Evolutionary conservation across 1,140 invertebrate species (phyloP), one percentile per base, ranked within the genome.

Genomic region (Zaprionus taronus): DNA sequence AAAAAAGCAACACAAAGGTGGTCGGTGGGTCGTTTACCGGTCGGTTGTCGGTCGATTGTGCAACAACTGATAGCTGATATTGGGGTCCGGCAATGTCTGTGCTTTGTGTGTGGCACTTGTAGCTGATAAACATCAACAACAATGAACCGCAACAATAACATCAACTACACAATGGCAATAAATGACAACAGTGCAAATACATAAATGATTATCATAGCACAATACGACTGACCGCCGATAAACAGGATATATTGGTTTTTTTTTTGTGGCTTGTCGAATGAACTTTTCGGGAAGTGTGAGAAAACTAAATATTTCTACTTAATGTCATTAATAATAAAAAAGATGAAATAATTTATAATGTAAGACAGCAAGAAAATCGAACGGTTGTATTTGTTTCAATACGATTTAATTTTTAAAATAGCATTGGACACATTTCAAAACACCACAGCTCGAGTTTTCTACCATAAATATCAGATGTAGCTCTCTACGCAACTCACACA

Each of bases 61-160:
- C 74, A 68, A 41, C 74, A 68, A 72, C 63, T 68, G 73, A 79
- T 79, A 74, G 36, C 47, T 68, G 65, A 49, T 70, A 63, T 66
- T 26, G 22, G 49, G 17, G 69, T 14, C 61, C 47, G 31, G 62
- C 41, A 61, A 47, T 61, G 67, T 55, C 14, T 72, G 51, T 12
- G 47, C 11, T 22, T 51, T 60, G 57, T 57, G 22, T 72, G 63
- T 66, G 56, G 51, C 62, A 67, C 68, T 67, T 72, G 63, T 53
- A 60, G 24, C 64, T 77, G 77, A 77, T 80, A 80, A 77, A 77
- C 68, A 73, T 80, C 70, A 77, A 78, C 78, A 80, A 68, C 44
- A 51, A 69, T 34, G 64, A 72, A 77, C 65, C 78, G 49, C 69
- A 78, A 77, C 70, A 74, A 65, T 74, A 74, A 78, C 74, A 79